Base-by-base conservation (phyloP, 2,888 invertebrate species). In the Agriotes lineatus region DNA sequence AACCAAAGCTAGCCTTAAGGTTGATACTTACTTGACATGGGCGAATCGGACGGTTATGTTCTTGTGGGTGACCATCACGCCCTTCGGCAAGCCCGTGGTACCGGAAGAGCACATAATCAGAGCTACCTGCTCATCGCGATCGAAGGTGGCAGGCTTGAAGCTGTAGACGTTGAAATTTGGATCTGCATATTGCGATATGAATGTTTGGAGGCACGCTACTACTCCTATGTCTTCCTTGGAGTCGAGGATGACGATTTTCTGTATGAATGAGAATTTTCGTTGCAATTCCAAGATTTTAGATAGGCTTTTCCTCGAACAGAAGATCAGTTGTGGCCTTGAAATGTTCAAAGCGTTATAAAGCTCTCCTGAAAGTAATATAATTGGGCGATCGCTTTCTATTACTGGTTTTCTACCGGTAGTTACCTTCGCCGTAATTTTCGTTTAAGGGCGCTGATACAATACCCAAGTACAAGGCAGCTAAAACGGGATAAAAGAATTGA, bases 1-100 rank as follows among this genome's bases (percentile, higher is more conserved):
- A 3, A 39, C 10, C 1, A 16, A 3, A 19, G 12, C n/a, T 16
- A 2, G 1, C 4, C 1, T 19, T 45, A 2, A 19, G 1, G 9
- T 10, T 18, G 3, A 22, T 45, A 19, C 12, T 2, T 59, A 70
- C 67, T 20, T 44, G 14, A 30, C 6, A 33, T 63, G 63, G 4
- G 54, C 39, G 25, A 64, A 45, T 45, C 63, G n/a, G 1, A 54
- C 33, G 5, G 19, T 19, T 5, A 78, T 42, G 61, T 90, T 91
- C 61, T 84, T 81, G 79, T 91, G 89, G 3, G 89, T 88, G 45
- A 90, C 80, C 82, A 87, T 85, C 0, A 91, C 90, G 30, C 90
- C 90, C 82, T 91, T 91, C 0, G 91, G 89, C 75, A 90, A 81
- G 0, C 92, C 92, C n/a, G 88, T 88, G 0, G 92, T 92, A 48